Conservation (phyloP, 2,797 vertebrate genomes). For the Tadarida brasiliensis region DNA sequence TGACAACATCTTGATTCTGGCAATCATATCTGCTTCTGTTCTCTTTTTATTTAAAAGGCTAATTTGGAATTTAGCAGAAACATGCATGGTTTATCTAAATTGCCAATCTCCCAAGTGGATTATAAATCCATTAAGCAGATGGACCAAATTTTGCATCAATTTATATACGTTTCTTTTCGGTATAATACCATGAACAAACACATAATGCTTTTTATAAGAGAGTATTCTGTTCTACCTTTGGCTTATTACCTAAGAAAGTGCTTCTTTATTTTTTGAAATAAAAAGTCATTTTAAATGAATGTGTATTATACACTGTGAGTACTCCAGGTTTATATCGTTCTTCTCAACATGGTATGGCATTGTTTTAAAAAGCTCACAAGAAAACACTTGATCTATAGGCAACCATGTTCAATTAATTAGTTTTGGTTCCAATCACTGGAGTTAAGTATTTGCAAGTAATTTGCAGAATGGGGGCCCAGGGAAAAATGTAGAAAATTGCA, state of each 20-base stretch:
- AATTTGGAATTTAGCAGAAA: constrained; percentile 33
- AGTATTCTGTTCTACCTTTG: background rate
- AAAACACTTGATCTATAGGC: constrained; percentile 49
- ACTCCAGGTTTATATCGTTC: background rate
- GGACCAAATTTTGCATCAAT: background rate
- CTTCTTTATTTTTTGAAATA: background rate
- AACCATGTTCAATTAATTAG: constrained; percentile 57
- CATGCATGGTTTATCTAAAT: constrained; percentile 18
- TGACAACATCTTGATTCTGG: background rate
- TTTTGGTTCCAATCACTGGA: constrained; percentile 63
- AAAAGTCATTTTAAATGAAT: constrained; percentile 29
- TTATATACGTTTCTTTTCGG: background rate
- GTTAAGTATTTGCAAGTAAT: constrained; percentile 71
- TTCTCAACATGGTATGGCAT: background rate
- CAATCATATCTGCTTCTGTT: constrained; percentile 1
- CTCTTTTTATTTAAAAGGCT: constrained; percentile 34
- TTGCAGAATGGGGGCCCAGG: background rate
- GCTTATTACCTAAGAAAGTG: background rate
- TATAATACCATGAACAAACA: background rate
- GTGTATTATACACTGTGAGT: background rate
- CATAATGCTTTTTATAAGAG: background rate
- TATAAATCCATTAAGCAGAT: constrained; percentile 29
- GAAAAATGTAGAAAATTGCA: constrained; percentile 42
- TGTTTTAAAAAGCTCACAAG: background rate
- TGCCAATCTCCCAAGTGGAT: background rate